Percentiles rank a stretch among this genome's conserved stretches.
These are phyloP conservation scores for Sprattus sprattus DNA, from an alignment of 2,113 vertebrate genomes.

Conservation along the genomic window DNA sequence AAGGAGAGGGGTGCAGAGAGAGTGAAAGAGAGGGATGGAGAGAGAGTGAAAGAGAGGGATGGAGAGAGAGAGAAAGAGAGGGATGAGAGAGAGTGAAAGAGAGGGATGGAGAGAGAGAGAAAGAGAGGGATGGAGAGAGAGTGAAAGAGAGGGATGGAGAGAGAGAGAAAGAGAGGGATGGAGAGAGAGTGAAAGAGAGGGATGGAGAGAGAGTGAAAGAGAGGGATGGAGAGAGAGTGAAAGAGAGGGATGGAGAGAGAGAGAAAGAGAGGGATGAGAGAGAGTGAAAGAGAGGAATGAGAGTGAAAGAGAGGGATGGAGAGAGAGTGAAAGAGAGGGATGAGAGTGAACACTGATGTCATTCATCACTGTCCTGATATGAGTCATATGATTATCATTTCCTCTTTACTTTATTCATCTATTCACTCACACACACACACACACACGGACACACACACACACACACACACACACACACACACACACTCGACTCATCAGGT, in stretches of 20 bases:
- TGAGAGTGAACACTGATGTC: constrained; percentile 51
- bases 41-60: constrained; percentile 39
- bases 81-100: background rate
- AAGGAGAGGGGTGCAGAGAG: constrained; percentile 41
- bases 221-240: constrained; percentile 20
- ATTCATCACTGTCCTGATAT: background rate
- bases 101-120: too few species aligned
- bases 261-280: constrained; percentile 39
- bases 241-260: constrained; percentile 41
- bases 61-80: constrained; percentile 1
- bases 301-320: constrained; percentile 40
- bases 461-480: too few species aligned
- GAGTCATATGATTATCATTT: background rate
- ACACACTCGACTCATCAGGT: too few species aligned
- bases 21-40: constrained; percentile 39
- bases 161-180: too few species aligned
- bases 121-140: too few species aligned
- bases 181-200: constrained; percentile 6
- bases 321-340: background rate
- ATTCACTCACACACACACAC: too few species aligned
- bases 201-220: constrained; percentile 13
- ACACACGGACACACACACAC: too few species aligned
- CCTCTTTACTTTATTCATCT: too few species aligned
- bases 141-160: too few species aligned
- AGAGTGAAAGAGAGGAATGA: background rate